Percentiles rank a stretch among this genome's conserved stretches.
phyloP scores from a whole-genome alignment of 2,888 invertebrate genomes.

The Ferdinandea cuprea region DNA sequence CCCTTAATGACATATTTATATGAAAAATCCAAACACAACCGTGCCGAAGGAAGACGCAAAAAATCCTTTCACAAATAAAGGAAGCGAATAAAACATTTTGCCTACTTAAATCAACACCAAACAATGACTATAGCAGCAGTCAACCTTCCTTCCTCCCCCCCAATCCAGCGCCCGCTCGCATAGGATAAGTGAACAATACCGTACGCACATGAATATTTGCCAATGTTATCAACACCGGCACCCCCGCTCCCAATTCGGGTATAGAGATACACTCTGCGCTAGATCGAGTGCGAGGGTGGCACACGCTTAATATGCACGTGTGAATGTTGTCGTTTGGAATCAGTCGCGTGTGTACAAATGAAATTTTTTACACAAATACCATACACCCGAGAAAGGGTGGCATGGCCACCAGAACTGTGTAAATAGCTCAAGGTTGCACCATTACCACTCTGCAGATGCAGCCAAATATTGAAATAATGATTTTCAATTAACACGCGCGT shows the following conservation, averaged over 20 bases:
- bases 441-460: slow-evolving; percentile 43
- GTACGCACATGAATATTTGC: slow-evolving; percentile 66
- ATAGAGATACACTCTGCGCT: slow-evolving; percentile 14
- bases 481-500: slow-evolving; percentile 77
- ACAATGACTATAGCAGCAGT: slow-evolving; percentile 56
- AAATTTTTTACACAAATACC: slow-evolving; percentile 70
- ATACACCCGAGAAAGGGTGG: slow-evolving; percentile 12
- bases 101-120: slow-evolving; percentile 68
- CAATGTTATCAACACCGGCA: slow-evolving; percentile 67
- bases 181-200: background rate
- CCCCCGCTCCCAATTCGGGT: background rate
- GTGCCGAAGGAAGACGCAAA: slow-evolving; percentile 11
- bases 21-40: slow-evolving; percentile 52
- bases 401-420: slow-evolving; percentile 33
- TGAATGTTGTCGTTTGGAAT: slow-evolving; percentile 69
- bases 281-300: slow-evolving; percentile 33
- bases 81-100: slow-evolving; percentile 53
- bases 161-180: background rate
- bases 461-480: slow-evolving; percentile 77
- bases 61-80: slow-evolving; percentile 64
- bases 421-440: slow-evolving; percentile 62
- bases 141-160: slow-evolving; percentile 7
- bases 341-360: slow-evolving; percentile 72
- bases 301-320: slow-evolving; percentile 63
- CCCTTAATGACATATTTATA: slow-evolving; percentile 69